Percentiles rank a stretch among this genome's conserved stretches.
These are phyloP conservation scores for Toxonevra muliebris DNA, from an alignment of 2,888 invertebrate species.

Conservation along the genomic window DNA sequence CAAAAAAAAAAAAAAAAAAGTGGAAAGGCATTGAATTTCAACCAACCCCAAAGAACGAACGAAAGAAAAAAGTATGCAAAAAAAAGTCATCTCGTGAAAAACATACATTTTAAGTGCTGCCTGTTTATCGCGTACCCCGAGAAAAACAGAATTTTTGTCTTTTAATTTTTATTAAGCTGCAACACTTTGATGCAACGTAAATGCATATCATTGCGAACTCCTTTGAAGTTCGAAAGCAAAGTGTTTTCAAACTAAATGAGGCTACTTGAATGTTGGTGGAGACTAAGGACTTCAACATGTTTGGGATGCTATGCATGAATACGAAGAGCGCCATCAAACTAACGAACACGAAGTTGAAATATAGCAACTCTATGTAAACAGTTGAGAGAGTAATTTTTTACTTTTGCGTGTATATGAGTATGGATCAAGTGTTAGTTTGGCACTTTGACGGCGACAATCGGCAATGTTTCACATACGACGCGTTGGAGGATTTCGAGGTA, in stretches of 20 bases:
- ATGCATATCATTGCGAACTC: too few species aligned
- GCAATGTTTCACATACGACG: neutral
- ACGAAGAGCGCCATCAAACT: neutral
- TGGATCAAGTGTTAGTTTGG: conserved; percentile 12
- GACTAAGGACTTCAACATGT: neutral
- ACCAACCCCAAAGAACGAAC: neutral
- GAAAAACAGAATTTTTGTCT: too few species aligned
- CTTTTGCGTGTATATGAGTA: conserved; percentile 9
- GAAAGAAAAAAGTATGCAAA: neutral
- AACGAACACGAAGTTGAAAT: neutral
- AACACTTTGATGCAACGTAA: too few species aligned
- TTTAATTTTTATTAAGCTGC: too few species aligned
- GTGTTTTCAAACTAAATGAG: too few species aligned
- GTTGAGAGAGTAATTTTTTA: neutral
- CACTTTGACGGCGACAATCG: conserved; percentile 4
- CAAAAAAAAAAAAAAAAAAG: neutral
- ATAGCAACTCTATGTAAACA: neutral
- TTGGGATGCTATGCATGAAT: neutral
- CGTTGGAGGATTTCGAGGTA: neutral
- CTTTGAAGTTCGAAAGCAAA: too few species aligned
- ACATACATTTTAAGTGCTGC: too few species aligned
- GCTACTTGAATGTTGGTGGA: too few species aligned
- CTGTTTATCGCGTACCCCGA: too few species aligned
- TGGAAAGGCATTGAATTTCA: neutral
- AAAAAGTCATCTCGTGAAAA: neutral